These are phyloP conservation scores for Alloscopus bannaensis DNA, from an alignment of 2,888 invertebrate genomes.

Conservation along the genomic window DNA sequence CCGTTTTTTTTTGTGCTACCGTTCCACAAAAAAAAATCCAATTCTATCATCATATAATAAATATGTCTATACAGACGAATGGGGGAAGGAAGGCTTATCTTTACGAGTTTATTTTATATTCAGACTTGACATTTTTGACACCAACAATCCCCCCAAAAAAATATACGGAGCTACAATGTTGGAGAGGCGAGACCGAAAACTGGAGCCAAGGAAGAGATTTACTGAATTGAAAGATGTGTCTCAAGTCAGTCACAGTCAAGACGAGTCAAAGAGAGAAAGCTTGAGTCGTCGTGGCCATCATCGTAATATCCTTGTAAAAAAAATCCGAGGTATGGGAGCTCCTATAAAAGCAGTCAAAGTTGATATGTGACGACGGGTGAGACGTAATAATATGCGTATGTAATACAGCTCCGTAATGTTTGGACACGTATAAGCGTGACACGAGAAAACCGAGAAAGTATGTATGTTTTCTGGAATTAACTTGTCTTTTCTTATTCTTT, in stretches of 20 bases:
- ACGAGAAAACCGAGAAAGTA: no score
- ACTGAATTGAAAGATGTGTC: slow-evolving; percentile 54
- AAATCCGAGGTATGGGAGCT: no score
- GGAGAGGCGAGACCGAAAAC: slow-evolving; percentile 13
- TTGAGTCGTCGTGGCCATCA: slow-evolving; percentile 23
- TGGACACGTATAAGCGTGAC: no score
- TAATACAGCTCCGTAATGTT: no score
- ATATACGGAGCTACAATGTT: no score
- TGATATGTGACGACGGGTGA: no score
- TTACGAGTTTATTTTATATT: slow-evolving; percentile 63
- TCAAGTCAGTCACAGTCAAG: slow-evolving; percentile 36
- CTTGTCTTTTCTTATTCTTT: no score
- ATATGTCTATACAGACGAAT: slow-evolving; percentile 29
- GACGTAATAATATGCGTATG: no score
- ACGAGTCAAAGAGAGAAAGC: slow-evolving; percentile 28
- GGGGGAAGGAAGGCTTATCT: slow-evolving; percentile 49
- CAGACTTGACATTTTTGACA: slow-evolving; percentile 62
- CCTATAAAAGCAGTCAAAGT: no score
- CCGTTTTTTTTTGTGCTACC: background rate
- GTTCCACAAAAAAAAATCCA: no score
- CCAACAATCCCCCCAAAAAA: slow-evolving; percentile 46
- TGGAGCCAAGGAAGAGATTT: slow-evolving; percentile 50
- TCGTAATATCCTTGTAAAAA: slow-evolving; percentile 36
- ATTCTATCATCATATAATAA: slow-evolving; percentile 39
- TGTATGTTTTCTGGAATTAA: no score